phyloP scores from a whole-genome alignment of 1,140 invertebrate species.

The Procambarus virginalis region DNA sequence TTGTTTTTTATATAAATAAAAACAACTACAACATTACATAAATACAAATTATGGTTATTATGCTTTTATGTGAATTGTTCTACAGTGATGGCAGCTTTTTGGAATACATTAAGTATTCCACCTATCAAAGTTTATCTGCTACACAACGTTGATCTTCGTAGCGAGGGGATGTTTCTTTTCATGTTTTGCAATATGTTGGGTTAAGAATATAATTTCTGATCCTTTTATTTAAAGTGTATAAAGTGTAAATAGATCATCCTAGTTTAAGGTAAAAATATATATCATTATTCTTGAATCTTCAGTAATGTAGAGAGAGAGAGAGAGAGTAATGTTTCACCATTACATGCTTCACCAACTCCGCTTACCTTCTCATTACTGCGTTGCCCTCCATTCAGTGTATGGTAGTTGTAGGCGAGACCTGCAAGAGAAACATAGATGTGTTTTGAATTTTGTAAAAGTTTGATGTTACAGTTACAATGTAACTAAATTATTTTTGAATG shows the following conservation, averaged over 20 bases:
- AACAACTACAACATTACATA: too few relatives aligned
- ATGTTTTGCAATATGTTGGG: too few relatives aligned
- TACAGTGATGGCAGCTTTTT: too few relatives aligned
- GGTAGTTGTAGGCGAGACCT: neutral
- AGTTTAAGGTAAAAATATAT: neutral
- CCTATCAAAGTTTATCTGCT: too few relatives aligned
- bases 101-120: too few relatives aligned
- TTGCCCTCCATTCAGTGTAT: constrained; percentile 9
- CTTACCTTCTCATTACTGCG: neutral
- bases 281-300: neutral
- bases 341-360: neutral
- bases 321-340: neutral
- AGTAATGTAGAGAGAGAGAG: neutral
- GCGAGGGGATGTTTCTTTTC: too few relatives aligned
- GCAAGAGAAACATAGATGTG: neutral
- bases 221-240: neutral
- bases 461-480: neutral
- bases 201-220: neutral
- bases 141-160: too few relatives aligned
- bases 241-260: constrained; percentile 3
- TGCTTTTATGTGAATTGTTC: too few relatives aligned
- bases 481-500: neutral
- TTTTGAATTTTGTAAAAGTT: neutral
- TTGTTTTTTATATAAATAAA: too few relatives aligned
- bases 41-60: too few relatives aligned